Percentiles rank a stretch among this genome's conserved stretches.
Conservation (phyloP, 2,888 invertebrate species). For the Callyntrura guangdongensis region DNA sequence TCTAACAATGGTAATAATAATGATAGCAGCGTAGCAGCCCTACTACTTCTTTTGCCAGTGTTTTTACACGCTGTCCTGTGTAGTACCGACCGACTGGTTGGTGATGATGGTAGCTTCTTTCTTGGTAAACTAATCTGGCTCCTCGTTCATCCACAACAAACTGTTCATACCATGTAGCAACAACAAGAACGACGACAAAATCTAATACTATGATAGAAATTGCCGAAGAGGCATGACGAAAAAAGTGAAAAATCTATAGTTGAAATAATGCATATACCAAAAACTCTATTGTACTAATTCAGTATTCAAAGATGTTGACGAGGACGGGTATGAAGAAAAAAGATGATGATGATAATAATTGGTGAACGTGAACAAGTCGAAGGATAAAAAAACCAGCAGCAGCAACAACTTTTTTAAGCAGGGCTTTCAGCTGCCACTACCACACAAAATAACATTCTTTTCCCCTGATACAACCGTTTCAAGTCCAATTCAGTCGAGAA, state of each 20-base stretch:
- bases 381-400: conserved; percentile 63
- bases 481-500: conserved; percentile 54
- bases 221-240: conserved; percentile 5
- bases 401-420: conserved; percentile 60
- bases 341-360: conserved; percentile 58
- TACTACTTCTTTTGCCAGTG: conserved; percentile 3
- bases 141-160: conserved; percentile 1
- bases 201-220: not conserved
- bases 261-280: conserved; percentile 5
- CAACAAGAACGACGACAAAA: conserved; percentile 51
- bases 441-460: conserved; percentile 62
- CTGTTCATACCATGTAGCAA: conserved; percentile 26
- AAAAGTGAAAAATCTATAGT: conserved; percentile 31
- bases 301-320: conserved; percentile 71
- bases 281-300: conserved; percentile 58
- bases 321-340: conserved; percentile 39
- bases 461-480: conserved; percentile 56
- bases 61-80: not conserved
- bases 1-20: conserved; percentile 66
- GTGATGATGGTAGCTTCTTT: conserved; percentile 12
- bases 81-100: conserved; percentile 12
- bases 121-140: conserved; percentile 46
- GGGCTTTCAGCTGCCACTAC: conserved; percentile 48
- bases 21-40: conserved; percentile 49
- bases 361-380: conserved; percentile 61